Percentiles rank a stretch among this genome's conserved stretches.
Conservation (phyloP, 2,888 invertebrate genomes). For the Hemicrepidius hirtus region DNA sequence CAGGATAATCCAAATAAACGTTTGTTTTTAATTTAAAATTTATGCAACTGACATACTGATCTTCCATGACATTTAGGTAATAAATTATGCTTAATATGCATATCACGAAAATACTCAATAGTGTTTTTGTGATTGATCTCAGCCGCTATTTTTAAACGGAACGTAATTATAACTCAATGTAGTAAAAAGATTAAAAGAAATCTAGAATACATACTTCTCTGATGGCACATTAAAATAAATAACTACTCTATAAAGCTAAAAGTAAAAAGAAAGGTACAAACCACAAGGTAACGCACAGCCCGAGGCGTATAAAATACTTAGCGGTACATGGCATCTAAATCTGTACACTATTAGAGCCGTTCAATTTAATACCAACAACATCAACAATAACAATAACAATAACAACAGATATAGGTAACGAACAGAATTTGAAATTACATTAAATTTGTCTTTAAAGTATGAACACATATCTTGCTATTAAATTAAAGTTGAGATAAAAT, state of each 20-base stretch:
- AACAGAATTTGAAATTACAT: no score
- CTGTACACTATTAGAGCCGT: background rate
- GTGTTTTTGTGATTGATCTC: no score
- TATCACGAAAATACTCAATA: no score
- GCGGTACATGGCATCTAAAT: conserved; percentile 12
- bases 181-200: background rate
- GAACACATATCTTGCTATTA: no score
- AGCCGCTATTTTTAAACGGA: no score
- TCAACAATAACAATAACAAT: background rate
- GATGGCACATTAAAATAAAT: background rate
- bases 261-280: conserved; percentile 15
- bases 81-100: no score
- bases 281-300: conserved; percentile 18
- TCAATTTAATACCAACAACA: background rate
- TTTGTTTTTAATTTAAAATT: no score
- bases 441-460: no score
- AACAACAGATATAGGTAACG: background rate
- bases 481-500: background rate
- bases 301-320: conserved; percentile 5
- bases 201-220: background rate
- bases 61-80: no score
- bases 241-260: background rate
- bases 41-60: no score
- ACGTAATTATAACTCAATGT: background rate
- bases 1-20: no score